Percentiles rank a stretch among this genome's conserved stretches.
Evolutionary conservation across 2,113 vertebrate genomes (phyloP).

Genomic region (Mesembrinibis cayennensis): DNA sequence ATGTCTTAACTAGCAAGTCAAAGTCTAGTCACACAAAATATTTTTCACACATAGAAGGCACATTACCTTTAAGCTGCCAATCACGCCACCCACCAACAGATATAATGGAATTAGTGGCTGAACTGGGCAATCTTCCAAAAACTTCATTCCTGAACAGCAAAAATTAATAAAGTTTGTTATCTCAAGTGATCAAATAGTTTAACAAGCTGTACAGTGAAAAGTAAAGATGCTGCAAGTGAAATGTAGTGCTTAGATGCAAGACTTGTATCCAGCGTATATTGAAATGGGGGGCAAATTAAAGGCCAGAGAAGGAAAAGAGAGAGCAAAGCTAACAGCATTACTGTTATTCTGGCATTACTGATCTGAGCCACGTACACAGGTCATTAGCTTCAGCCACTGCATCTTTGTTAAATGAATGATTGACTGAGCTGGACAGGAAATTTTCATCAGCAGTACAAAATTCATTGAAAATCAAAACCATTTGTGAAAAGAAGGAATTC

Average conservation of each 20-base stretch:
- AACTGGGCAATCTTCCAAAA: constrained; percentile 71
- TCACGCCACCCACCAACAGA: constrained; percentile 69
- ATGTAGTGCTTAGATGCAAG: neutral
- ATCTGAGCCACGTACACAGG: neutral
- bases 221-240: neutral
- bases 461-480: neutral
- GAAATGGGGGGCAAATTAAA: neutral
- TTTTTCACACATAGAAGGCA: constrained; percentile 14
- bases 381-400: neutral
- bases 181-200: neutral
- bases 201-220: neutral
- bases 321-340: neutral
- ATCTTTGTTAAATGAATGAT: neutral
- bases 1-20: neutral
- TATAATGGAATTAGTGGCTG: constrained; percentile 76
- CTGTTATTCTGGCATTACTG: neutral
- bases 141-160: constrained; percentile 70
- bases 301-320: neutral
- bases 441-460: neutral
- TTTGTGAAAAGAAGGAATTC: neutral
- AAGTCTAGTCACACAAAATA: neutral
- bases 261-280: neutral
- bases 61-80: constrained; percentile 75
- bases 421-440: neutral
- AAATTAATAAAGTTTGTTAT: constrained; percentile 26